phyloP scores from a whole-genome alignment of 1,140 invertebrate species.

The Procambarus clarkii region DNA sequence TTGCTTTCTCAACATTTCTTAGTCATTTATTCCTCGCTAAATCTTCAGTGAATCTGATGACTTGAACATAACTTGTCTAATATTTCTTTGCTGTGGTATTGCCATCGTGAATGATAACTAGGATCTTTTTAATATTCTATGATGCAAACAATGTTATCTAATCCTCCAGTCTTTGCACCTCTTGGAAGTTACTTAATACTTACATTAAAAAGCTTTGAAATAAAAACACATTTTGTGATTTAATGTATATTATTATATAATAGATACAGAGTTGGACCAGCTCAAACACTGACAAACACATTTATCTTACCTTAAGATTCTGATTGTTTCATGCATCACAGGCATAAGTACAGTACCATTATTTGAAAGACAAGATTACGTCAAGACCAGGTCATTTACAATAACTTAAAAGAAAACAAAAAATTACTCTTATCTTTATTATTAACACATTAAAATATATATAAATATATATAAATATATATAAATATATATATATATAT shows the following conservation, averaged over 20 bases:
- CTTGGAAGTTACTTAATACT: too few relatives aligned
- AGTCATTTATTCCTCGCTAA: too few relatives aligned
- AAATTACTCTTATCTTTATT: not conserved
- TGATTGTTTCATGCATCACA: conserved; percentile 29
- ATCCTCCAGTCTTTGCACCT: too few relatives aligned
- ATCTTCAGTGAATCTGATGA: too few relatives aligned
- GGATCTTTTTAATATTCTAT: too few relatives aligned
- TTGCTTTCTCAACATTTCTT: too few relatives aligned
- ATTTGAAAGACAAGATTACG: conserved; percentile 35
- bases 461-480: not conserved
- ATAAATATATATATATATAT: too few relatives aligned
- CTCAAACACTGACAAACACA: not conserved
- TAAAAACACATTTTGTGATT: not conserved
- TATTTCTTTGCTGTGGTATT: too few relatives aligned
- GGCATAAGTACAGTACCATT: conserved; percentile 39
- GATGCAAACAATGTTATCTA: too few relatives aligned
- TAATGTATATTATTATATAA: not conserved
- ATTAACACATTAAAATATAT: not conserved
- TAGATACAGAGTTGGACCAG: conserved; percentile 4
- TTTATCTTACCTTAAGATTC: conserved; percentile 6
- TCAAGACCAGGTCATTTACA: conserved; percentile 1
- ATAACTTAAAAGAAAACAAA: conserved; percentile 8
- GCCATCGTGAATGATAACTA: too few relatives aligned
- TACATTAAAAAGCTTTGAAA: not conserved
- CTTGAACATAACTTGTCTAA: too few relatives aligned